Evolutionary conservation across 2,888 invertebrate species (phyloP).

Genomic region (Nebria salina): DNA sequence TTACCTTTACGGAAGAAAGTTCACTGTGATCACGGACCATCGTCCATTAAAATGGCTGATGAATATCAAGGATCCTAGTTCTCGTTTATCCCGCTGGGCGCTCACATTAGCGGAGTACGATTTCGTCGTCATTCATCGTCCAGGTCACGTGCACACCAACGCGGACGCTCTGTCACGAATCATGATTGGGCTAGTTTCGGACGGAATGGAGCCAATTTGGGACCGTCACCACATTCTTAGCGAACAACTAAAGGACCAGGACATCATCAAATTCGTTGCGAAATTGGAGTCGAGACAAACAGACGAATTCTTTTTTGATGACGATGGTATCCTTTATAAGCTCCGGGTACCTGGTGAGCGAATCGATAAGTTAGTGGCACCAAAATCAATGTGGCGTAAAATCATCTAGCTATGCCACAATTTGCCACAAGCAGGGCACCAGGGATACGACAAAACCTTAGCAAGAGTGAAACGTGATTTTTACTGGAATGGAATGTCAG

Average conservation of each 20-base stretch:
- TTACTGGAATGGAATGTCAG: slow-evolving; percentile 35
- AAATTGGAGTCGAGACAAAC: neutral
- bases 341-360: slow-evolving; percentile 19
- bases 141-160: slow-evolving; percentile 2
- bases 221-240: too few species aligned
- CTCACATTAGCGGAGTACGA: slow-evolving; percentile 35
- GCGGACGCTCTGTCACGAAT: too few species aligned
- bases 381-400: slow-evolving; percentile 27
- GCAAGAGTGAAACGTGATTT: slow-evolving; percentile 22
- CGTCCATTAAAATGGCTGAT: too few species aligned
- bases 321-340: slow-evolving; percentile 31
- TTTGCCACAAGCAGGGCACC: slow-evolving; percentile 34
- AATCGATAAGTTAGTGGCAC: slow-evolving; percentile 31
- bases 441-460: slow-evolving; percentile 21
- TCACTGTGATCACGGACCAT: too few species aligned
- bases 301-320: slow-evolving; percentile 23
- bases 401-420: slow-evolving; percentile 31
- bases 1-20: too few species aligned
- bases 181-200: too few species aligned
- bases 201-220: too few species aligned
- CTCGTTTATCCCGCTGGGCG: slow-evolving; percentile 37
- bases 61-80: slow-evolving; percentile 26
- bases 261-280: too few species aligned
- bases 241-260: too few species aligned
- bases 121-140: slow-evolving; percentile 34